Evolutionary conservation across 2,113 vertebrate genomes (phyloP).

Genomic region (Proteles cristata): DNA sequence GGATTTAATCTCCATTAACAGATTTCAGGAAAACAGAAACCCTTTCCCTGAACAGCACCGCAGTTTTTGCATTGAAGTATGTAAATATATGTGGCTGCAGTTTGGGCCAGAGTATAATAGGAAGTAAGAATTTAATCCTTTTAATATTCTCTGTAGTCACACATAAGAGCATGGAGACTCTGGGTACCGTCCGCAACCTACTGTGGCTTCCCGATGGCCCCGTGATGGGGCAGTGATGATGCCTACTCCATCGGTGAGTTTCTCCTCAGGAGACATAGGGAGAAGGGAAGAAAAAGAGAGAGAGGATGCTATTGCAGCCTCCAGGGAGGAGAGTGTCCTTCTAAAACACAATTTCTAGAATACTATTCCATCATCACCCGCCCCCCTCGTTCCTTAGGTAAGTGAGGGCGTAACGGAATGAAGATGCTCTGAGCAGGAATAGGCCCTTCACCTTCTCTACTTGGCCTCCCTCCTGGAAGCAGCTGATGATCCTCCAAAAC

Average conservation of each 20-base stretch:
- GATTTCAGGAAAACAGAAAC: slow-evolving; percentile 80
- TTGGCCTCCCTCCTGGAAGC: not conserved
- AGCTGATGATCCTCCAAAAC: too few species aligned
- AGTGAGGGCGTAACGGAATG: not conserved
- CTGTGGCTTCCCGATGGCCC: not conserved
- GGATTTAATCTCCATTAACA: slow-evolving; percentile 79
- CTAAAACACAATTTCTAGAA: not conserved
- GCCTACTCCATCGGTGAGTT: not conserved
- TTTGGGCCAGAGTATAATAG: slow-evolving; percentile 57
- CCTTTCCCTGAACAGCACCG: slow-evolving; percentile 61
- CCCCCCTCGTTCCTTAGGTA: not conserved
- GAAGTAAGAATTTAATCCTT: slow-evolving; percentile 79
- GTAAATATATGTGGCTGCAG: not conserved
- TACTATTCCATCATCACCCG: not conserved
- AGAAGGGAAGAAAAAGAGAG: not conserved
- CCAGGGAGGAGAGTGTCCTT: not conserved
- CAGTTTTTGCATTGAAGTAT: slow-evolving; percentile 68
- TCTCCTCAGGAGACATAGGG: not conserved
- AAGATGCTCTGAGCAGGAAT: not conserved
- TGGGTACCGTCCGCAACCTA: not conserved
- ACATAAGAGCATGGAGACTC: slow-evolving; percentile 60
- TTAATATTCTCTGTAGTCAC: slow-evolving; percentile 78
- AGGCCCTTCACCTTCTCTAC: not conserved
- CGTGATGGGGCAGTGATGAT: not conserved
- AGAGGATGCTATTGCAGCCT: not conserved